Conservation (phyloP, 2,113 vertebrate genomes). For the Nannospalax galili region DNA sequence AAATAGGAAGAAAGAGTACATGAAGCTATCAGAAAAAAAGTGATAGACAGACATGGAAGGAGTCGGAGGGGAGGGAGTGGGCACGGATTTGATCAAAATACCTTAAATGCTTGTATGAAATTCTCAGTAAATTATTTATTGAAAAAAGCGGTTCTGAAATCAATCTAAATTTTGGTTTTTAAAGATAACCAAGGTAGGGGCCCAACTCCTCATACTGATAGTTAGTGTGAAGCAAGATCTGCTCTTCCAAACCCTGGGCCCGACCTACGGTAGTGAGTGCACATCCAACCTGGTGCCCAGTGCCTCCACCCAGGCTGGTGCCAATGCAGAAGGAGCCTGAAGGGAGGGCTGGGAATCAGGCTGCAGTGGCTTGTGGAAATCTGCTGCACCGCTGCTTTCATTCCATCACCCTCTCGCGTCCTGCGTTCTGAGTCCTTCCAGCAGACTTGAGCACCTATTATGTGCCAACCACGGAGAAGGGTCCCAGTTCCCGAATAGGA, state of each 20-base stretch:
- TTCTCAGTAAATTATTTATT: no score
- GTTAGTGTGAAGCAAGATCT: conserved; percentile 93
- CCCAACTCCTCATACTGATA: conserved; percentile 91
- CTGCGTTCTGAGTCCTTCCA: neutral
- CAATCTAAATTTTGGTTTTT: no score
- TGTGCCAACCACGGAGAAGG: neutral
- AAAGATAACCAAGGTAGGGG: no score
- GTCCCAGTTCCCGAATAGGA: accelerated
- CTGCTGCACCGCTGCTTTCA: accelerated
- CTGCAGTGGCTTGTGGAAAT: neutral
- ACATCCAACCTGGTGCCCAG: neutral
- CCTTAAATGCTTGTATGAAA: no score
- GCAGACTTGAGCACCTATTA: neutral
- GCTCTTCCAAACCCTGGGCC: conserved; percentile 92
- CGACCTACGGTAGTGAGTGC: conserved; percentile 92
- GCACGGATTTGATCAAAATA: no score
- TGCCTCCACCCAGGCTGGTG: no score
- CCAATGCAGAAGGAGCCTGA: no score
- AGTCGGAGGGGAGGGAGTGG: no score
- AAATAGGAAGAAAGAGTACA: no score
- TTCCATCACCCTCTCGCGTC: neutral
- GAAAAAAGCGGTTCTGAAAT: no score
- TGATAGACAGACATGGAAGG: no score
- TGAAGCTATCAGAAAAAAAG: no score
- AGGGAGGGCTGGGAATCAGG: neutral